A percentile compares a stretch with the other conserved stretches of the same genome.
phyloP scores from a whole-genome alignment of 2,113 vertebrate genomes.

The Labeo catla region DNA sequence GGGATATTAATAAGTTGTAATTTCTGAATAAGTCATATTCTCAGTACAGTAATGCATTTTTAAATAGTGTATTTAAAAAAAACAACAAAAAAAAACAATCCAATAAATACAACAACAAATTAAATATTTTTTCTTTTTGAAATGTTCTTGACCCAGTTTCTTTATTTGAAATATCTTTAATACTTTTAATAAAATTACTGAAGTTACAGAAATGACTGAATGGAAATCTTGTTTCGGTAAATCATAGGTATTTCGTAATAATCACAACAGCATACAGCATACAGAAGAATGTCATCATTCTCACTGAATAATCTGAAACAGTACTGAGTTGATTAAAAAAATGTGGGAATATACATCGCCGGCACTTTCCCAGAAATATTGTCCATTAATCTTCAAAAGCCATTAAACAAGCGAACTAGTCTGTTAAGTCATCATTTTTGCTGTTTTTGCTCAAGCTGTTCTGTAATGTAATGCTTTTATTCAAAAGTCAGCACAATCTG shows the following conservation, averaged over 20 bases:
- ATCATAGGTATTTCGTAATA: neutral
- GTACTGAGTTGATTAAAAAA: constrained; percentile 48
- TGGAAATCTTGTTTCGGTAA: neutral
- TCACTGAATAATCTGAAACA: constrained; percentile 20
- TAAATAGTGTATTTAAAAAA: too few relatives aligned
- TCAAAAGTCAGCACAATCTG: constrained; percentile 59
- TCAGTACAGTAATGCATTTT: too few relatives aligned
- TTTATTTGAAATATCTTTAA: neutral
- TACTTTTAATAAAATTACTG: neutral
- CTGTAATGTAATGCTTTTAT: constrained; percentile 57
- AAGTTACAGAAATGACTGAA: constrained; percentile 1
- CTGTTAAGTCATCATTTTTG: constrained; percentile 57
- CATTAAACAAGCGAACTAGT: constrained; percentile 54
- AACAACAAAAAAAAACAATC: too few relatives aligned
- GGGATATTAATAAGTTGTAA: neutral
- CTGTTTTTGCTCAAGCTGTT: constrained; percentile 48
- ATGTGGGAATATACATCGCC: constrained; percentile 32
- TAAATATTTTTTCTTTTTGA: too few relatives aligned
- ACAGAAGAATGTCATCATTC: constrained; percentile 3
- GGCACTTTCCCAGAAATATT: constrained; percentile 48
- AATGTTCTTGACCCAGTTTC: neutral
- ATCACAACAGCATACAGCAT: neutral
- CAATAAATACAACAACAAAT: too few relatives aligned
- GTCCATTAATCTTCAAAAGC: constrained; percentile 57
- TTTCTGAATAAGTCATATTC: too few relatives aligned